Evolutionary conservation across 2,797 vertebrate species (phyloP).

Genomic region (Sebastes diploproa): DNA sequence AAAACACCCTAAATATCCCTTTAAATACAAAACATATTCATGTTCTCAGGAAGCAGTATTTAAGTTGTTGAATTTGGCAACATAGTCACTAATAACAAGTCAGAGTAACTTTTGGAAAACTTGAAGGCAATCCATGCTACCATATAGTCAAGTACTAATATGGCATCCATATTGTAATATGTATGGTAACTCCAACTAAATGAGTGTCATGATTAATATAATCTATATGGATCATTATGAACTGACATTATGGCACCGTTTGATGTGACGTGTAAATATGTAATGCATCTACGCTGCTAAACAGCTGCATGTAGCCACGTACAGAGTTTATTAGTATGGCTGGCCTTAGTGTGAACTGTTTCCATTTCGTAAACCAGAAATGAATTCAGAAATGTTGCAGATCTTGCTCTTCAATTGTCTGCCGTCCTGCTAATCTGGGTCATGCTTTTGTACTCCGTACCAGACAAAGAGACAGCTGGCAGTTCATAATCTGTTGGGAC

Average conservation of each 20-base stretch:
- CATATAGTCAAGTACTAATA: not conserved
- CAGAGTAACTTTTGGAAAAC: not conserved
- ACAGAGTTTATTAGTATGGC: not conserved
- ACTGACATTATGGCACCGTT: not conserved
- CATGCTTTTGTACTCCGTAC: constrained; percentile 19
- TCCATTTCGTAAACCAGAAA: constrained; percentile 35
- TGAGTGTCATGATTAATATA: not conserved
- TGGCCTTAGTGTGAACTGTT: constrained; percentile 18
- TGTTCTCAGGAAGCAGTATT: not conserved
- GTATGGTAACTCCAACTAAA: not conserved
- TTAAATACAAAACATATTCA: not conserved
- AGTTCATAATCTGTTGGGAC: constrained; percentile 55
- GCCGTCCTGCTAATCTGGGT: constrained; percentile 46
- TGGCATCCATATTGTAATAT: not conserved
- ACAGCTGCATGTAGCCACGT: not conserved
- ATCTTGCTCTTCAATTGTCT: constrained; percentile 49
- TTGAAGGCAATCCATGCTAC: not conserved
- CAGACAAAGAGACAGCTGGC: constrained; percentile 44
- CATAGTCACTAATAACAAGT: not conserved
- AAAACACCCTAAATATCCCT: not conserved
- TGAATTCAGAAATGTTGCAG: constrained; percentile 50
- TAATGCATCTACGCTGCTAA: not conserved
- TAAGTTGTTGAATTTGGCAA: not conserved
- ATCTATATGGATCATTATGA: not conserved
- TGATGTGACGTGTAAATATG: not conserved